These are phyloP conservation scores for Aleiodes testaceus DNA, from an alignment of 2,888 invertebrate species.

Conservation along the genomic window DNA sequence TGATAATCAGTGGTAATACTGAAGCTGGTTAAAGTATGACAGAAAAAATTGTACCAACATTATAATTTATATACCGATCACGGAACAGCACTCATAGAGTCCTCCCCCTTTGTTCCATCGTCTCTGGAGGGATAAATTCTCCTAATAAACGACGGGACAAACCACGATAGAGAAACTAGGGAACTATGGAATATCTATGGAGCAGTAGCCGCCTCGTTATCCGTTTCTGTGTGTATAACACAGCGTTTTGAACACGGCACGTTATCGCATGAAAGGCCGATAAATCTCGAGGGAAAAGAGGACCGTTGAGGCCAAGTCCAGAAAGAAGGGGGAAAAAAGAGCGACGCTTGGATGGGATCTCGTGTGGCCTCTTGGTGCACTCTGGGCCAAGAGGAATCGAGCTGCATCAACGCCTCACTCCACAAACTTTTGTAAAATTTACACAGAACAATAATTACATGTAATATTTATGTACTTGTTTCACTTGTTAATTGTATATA, in stretches of 20 bases:
- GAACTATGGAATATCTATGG: constrained; percentile 32
- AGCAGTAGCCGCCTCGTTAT: constrained; percentile 71
- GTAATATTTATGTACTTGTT: too few relatives aligned
- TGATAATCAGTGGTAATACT: constrained; percentile 10
- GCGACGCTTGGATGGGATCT: constrained; percentile 10
- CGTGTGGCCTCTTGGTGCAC: constrained; percentile 25
- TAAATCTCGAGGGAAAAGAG: constrained; percentile 62
- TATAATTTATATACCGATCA: constrained; percentile 23
- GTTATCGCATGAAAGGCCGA: constrained; percentile 69
- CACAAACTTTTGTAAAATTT: too few relatives aligned
- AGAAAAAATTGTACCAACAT: constrained; percentile 12
- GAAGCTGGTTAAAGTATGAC: background rate
- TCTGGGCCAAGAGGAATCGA: constrained; percentile 3
- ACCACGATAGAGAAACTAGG: background rate
- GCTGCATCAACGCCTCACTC: too few relatives aligned
- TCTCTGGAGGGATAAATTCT: constrained; percentile 37
- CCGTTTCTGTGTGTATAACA: constrained; percentile 58
- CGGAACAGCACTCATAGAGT: constrained; percentile 21
- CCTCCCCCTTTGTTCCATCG: constrained; percentile 20
- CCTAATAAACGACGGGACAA: constrained; percentile 36
- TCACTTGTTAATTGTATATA: too few relatives aligned
- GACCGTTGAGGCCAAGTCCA: background rate
- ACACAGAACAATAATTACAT: too few relatives aligned
- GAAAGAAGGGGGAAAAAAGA: background rate
- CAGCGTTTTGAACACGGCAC: constrained; percentile 68